These are phyloP conservation scores for Bovichtus diacanthus DNA, from an alignment of 2,797 vertebrate genomes.

Conservation along the genomic window DNA sequence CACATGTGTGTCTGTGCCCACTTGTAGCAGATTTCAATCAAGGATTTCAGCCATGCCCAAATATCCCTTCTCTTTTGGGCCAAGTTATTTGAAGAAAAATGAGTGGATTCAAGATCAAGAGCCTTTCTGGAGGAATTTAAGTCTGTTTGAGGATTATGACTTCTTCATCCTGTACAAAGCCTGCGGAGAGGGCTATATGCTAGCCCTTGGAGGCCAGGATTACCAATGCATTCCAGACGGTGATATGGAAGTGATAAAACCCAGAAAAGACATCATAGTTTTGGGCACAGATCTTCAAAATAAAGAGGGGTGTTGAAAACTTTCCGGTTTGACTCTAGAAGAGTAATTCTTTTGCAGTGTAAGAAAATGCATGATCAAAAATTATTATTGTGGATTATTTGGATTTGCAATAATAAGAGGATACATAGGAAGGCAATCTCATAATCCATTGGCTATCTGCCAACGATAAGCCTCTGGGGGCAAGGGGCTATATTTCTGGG, in stretches of 20 bases:
- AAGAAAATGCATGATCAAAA: conserved; percentile 33
- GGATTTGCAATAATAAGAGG: conserved; percentile 4
- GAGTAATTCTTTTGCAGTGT: conserved; percentile 21
- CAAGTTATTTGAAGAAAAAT: conserved; percentile 88
- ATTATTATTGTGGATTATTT: not conserved
- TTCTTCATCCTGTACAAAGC: conserved; percentile 90
- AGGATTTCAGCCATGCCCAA: conserved; percentile 79
- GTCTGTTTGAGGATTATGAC: conserved; percentile 91
- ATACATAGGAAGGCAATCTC: not conserved
- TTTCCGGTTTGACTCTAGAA: conserved; percentile 46
- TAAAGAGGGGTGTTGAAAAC: conserved; percentile 58
- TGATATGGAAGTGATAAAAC: conserved; percentile 80
- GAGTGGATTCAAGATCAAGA: conserved; percentile 90
- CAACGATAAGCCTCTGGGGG: no score
- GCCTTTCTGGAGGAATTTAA: conserved; percentile 89
- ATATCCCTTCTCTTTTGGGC: conserved; percentile 83
- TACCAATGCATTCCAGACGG: conserved; percentile 75
- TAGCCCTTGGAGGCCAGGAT: conserved; percentile 80
- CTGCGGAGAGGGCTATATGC: conserved; percentile 80
- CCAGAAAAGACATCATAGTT: conserved; percentile 60
- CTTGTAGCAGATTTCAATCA: conserved; percentile 87
- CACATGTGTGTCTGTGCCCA: conserved; percentile 57
- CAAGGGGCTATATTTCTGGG: no score
- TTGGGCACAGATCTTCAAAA: conserved; percentile 70
- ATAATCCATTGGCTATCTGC: no score